These are phyloP conservation scores for Aphyosemion australe DNA, from an alignment of 2,113 vertebrate species.

Conservation along the genomic window DNA sequence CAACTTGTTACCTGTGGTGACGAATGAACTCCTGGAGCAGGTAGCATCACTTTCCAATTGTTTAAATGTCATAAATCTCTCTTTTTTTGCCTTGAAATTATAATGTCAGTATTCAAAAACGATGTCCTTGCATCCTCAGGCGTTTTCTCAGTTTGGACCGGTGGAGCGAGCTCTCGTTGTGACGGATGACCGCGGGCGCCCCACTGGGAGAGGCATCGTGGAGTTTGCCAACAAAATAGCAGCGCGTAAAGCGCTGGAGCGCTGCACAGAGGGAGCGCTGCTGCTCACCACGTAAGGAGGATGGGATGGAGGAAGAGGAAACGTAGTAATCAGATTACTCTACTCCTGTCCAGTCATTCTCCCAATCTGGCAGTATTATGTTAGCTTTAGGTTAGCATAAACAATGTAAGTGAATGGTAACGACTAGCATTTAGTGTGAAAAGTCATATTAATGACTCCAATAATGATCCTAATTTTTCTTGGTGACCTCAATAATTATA, in stretches of 20 bases:
- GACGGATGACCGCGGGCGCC: slow-evolving; percentile 93
- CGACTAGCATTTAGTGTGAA: too few relatives aligned
- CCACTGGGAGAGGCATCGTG: slow-evolving; percentile 92
- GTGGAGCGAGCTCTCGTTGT: slow-evolving; percentile 94
- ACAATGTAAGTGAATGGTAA: too few relatives aligned
- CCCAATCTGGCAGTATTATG: too few relatives aligned
- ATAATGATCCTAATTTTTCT: too few relatives aligned
- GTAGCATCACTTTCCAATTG: slow-evolving; percentile 25
- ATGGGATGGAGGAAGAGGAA: not conserved
- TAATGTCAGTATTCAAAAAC: not conserved
- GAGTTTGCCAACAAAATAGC: slow-evolving; percentile 94
- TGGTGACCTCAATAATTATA: too few relatives aligned
- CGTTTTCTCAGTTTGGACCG: slow-evolving; percentile 93
- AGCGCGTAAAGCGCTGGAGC: slow-evolving; percentile 93
- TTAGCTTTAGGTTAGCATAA: too few relatives aligned
- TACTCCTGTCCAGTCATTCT: too few relatives aligned
- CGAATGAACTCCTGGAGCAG: slow-evolving; percentile 96
- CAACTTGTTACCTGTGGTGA: slow-evolving; percentile 92
- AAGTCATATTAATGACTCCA: too few relatives aligned
- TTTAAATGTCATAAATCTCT: not conserved
- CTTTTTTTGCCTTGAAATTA: not conserved
- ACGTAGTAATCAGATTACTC: too few relatives aligned
- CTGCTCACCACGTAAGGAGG: slow-evolving; percentile 91
- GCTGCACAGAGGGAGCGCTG: slow-evolving; percentile 93
- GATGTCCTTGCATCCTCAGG: slow-evolving; percentile 46